These are phyloP conservation scores for Megalurothrips usitatus DNA, from an alignment of 2,888 invertebrate genomes.

Conservation along the genomic window DNA sequence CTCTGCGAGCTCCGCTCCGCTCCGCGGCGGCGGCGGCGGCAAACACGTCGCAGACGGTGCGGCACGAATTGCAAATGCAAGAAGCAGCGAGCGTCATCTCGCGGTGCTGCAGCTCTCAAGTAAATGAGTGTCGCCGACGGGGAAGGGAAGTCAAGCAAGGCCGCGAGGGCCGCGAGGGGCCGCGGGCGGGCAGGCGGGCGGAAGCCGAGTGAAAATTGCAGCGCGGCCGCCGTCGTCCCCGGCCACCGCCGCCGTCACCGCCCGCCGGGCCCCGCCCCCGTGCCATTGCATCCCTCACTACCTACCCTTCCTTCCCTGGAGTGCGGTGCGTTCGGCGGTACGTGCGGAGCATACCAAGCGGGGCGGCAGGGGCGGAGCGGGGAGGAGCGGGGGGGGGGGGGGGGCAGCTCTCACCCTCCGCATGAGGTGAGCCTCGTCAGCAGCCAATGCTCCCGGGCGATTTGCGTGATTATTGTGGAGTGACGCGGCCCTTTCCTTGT, in stretches of 20 bases:
- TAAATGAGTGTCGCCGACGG: background rate
- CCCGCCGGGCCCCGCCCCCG: background rate
- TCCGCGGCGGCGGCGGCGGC: background rate
- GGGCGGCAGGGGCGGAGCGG: background rate
- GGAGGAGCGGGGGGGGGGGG: background rate
- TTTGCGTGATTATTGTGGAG: too few relatives aligned
- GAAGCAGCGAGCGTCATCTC: too few relatives aligned
- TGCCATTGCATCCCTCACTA: too few relatives aligned
- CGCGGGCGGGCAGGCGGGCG: background rate
- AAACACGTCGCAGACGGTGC: background rate
- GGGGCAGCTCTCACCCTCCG: background rate
- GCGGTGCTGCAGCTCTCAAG: background rate
- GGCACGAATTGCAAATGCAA: background rate
- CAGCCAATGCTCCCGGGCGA: background rate
- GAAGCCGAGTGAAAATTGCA: conserved; percentile 3
- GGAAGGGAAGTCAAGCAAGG: too few relatives aligned
- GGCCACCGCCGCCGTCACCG: too few relatives aligned
- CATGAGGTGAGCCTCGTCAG: background rate
- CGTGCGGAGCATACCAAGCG: background rate
- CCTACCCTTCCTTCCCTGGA: background rate
- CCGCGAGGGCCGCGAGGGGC: background rate
- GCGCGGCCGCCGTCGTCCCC: too few relatives aligned
- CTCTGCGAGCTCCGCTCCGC: background rate
- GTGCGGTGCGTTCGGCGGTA: background rate
- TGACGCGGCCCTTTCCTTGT: too few relatives aligned